Evolutionary conservation across 1,140 invertebrate genomes (phyloP).

Genomic region (Kradibia gibbosae): DNA sequence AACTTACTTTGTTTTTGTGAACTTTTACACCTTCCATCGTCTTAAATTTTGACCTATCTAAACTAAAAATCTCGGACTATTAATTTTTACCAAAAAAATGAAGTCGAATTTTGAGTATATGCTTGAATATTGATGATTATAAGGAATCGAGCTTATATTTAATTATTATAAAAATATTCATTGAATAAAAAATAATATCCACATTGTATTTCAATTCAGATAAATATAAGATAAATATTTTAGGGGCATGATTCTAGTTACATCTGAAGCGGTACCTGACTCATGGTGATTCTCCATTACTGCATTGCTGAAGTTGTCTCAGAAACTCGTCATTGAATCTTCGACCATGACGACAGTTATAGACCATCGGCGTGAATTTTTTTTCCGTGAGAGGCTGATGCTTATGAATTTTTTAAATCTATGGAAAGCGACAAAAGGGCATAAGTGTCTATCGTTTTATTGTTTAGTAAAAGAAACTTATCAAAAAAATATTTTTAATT

Average conservation of each 20-base stretch:
- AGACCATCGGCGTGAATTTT: constrained; percentile 27
- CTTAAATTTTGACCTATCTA: too few species aligned
- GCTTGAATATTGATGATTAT: too few species aligned
- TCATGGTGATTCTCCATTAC: constrained; percentile 17
- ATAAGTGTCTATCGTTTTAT: neutral
- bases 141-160: too few species aligned
- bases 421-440: neutral
- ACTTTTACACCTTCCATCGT: too few species aligned
- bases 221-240: constrained; percentile 14
- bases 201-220: neutral
- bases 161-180: too few species aligned
- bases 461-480: neutral
- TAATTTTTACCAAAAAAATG: too few species aligned
- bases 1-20: too few species aligned
- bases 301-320: constrained; percentile 10
- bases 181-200: neutral
- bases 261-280: neutral
- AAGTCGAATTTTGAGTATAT: too few species aligned
- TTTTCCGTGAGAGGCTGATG: constrained; percentile 23
- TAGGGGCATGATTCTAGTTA: neutral
- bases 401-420: neutral
- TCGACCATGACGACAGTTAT: constrained; percentile 21
- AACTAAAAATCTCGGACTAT: too few species aligned
- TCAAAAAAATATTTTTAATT: too few species aligned
- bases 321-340: neutral